Evolutionary conservation across 2,113 vertebrate species (phyloP), one percentile per base, ranked within the genome.

Genomic region (Emydura subglobosa): DNA sequence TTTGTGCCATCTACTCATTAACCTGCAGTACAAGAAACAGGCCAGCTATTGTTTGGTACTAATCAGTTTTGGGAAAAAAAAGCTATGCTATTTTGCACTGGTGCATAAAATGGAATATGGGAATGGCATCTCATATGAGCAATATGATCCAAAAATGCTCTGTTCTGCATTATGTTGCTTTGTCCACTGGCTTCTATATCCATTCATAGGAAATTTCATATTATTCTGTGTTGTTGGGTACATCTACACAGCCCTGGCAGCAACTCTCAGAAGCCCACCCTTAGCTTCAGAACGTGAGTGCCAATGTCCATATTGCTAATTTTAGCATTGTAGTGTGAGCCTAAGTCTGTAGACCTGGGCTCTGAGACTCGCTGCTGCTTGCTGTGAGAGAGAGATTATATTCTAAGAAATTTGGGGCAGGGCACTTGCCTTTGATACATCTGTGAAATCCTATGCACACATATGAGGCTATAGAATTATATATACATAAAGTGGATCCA

Each of bases 181-280:
- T 81, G 61, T 55, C 16, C 6, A 25, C 31, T 31, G 80, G 17
- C 54, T 76, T 53, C 85, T 47, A 55, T 87, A 53, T 29, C 79
- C 0, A 0, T 27, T 14, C 19, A 13, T 68, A 53, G 19, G 54
- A 54, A 14, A 5, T 29, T 16, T 7, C 27, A 11, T 5, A 2
- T 61, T 61, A 61, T 61, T 61, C 29, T 61, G 59, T 61, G 29
- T 13, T 61, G 59, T 61, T 61, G 29, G 29, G 59, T 34, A 34
- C 29, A 61, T 5, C 59, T 61, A 6, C 29, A 31, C 59, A 34
- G 59, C 57, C 24, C 5, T 29, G 27, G 10, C 57, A 59, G 55
- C 7, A 3, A 57, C 25, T 59, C 57, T 29, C 10, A 59, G 57
- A 59, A 59, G 11, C 57, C 11, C 57, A 59, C 29, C 57, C 11